phyloP scores from a whole-genome alignment of 2,888 invertebrate species.

The Scelioninae gen. 2 region DNA sequence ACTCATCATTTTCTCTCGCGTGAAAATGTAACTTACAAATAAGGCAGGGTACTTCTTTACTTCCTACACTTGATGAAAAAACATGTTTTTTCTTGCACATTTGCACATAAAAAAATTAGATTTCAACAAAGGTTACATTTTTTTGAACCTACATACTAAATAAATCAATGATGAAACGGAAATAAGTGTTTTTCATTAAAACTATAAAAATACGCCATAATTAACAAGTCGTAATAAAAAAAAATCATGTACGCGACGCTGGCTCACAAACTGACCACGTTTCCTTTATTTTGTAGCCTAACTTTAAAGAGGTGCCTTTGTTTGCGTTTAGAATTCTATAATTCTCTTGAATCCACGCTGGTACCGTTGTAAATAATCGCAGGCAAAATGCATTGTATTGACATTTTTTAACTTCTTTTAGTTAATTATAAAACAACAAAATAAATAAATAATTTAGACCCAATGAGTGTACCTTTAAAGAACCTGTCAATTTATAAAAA shows the following conservation, averaged over 20 bases:
- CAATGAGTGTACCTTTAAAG: slow-evolving; percentile 32
- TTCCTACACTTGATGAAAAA: slow-evolving; percentile 13
- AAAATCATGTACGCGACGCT: slow-evolving; percentile 31
- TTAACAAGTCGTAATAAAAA: slow-evolving; percentile 34
- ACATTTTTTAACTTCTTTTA: background rate
- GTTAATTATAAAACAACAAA: too few species aligned
- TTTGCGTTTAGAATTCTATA: slow-evolving; percentile 25
- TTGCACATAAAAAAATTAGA: slow-evolving; percentile 17
- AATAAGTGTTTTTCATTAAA: slow-evolving; percentile 27
- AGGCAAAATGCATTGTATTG: slow-evolving; percentile 13
- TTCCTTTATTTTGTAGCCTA: slow-evolving; percentile 32
- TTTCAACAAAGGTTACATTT: slow-evolving; percentile 46
- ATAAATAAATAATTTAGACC: slow-evolving; percentile 4
- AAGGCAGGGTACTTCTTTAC: slow-evolving; percentile 52
- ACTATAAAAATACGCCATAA: slow-evolving; percentile 30
- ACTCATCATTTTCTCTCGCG: slow-evolving; percentile 19
- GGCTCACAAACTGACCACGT: slow-evolving; percentile 50
- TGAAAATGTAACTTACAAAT: slow-evolving; percentile 42
- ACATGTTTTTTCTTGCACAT: slow-evolving; percentile 1
- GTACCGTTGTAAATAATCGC: slow-evolving; percentile 16
- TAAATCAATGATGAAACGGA: slow-evolving; percentile 47
- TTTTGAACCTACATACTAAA: slow-evolving; percentile 43
- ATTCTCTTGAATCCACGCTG: background rate
- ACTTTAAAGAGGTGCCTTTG: slow-evolving; percentile 23
- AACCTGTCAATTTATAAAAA: slow-evolving; percentile 20